Evolutionary conservation across 2,113 vertebrate species (phyloP), one percentile per base, ranked within the genome.

Genomic region (Harpagus bidentatus): DNA sequence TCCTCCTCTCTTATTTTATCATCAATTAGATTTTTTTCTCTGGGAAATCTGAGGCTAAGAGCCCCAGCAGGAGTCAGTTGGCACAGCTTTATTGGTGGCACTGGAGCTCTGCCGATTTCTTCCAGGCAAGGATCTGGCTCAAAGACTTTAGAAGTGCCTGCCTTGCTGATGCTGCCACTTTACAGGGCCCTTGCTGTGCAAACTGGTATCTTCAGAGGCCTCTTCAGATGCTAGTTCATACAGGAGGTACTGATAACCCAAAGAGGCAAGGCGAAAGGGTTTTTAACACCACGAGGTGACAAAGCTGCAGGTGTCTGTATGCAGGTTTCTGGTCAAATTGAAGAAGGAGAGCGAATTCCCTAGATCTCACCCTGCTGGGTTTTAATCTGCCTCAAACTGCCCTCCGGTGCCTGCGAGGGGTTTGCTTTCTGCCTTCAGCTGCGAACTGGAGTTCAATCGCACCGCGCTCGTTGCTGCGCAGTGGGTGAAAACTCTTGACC

Each of bases 1-100:
- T 88, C 63, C 78, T 82, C 48, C 61, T 91, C 43, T 89, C 52
- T 81, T 53, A 71, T 91, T 92, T 84, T 93, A 55, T 84, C 3
- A 3, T 65, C 88, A 89, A 47, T 86, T 94, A 69, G 43, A 53
- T 36, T 83, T 67, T 87, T 92, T 86, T 48, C 38, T 71, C 32
- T 40, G 65, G 93, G 95, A 91, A 95, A 79, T 79, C 52, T 56
- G 62, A 84, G 73, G 26, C 73, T 8, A 1, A 93, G 56, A 82
- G 18, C 32, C 70, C 10, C 93, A 94, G 63, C 61, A 95, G 77
- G 77, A 84, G 48, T 50, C 36, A 91, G 48, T 6, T 82, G 92
- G 69, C 86, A 78, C 50, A 58, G 55, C 28, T 65, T 79, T 79
- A 48, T 13, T 82, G 88, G 65, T 61, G 31, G 38, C 28, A 89